These are phyloP conservation scores for Nymphicus hollandicus DNA, from an alignment of 2,113 vertebrate genomes.

Conservation along the genomic window DNA sequence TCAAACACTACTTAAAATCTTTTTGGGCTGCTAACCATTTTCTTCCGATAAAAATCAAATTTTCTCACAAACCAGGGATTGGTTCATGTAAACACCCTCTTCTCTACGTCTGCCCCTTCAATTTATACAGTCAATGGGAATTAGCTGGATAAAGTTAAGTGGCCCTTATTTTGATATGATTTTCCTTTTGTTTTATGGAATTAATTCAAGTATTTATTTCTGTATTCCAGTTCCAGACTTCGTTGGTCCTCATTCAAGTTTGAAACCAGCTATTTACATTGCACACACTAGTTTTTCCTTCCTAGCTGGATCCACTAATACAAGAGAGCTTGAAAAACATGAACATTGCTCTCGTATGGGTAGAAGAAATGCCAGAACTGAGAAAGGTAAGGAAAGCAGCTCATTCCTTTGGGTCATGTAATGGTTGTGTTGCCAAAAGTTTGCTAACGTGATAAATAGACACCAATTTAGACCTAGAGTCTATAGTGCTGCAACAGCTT, in stretches of 20 bases:
- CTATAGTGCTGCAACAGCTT: background rate
- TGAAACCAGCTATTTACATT: background rate
- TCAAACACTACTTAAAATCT: background rate
- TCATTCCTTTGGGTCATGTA: background rate
- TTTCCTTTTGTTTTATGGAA: background rate
- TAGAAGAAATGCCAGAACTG: background rate
- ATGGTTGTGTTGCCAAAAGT: background rate
- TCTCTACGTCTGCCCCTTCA: background rate
- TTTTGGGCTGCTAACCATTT: background rate
- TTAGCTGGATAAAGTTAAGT: background rate
- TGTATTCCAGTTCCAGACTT: background rate
- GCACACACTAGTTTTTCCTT: background rate
- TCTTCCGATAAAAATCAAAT: background rate
- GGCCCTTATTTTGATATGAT: background rate
- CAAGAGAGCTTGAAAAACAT: background rate
- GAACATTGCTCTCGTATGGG: background rate
- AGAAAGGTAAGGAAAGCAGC: background rate
- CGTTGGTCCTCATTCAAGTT: background rate
- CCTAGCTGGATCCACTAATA: background rate
- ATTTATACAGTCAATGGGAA: background rate
- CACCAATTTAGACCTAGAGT: background rate
- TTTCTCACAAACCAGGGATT: background rate
- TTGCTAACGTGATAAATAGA: background rate
- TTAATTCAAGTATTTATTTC: background rate
- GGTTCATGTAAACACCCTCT: background rate